Evolutionary conservation across 2,888 invertebrate genomes (phyloP).

Genomic region (Mimas tiliae): DNA sequence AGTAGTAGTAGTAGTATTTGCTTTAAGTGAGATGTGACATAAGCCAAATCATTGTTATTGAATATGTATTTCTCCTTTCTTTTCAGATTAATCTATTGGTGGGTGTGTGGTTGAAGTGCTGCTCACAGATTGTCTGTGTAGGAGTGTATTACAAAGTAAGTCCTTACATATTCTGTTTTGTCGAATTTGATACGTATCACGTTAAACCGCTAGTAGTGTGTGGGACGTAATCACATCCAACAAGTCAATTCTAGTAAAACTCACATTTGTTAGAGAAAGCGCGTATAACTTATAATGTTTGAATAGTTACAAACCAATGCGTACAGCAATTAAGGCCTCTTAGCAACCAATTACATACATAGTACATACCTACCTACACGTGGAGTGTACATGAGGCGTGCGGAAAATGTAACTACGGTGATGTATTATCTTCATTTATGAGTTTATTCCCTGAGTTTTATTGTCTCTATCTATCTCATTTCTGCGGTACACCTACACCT

Average conservation of each 20-base stretch:
- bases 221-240: no score
- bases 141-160: constrained; percentile 15
- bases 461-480: no score
- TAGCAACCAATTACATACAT: neutral
- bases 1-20: no score
- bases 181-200: neutral
- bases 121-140: neutral
- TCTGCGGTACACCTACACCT: no score
- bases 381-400: neutral
- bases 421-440: no score
- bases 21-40: no score
- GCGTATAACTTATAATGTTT: neutral
- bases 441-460: no score
- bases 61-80: neutral
- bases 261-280: no score
- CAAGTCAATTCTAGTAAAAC: no score
- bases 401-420: neutral
- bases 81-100: constrained; percentile 3
- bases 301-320: neutral
- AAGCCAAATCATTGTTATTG: no score
- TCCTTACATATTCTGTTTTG: neutral
- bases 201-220: neutral
- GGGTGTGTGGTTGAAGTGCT: constrained; percentile 15
- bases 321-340: neutral
- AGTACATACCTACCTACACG: neutral